A percentile compares a stretch with the other conserved stretches of the same genome.
Evolutionary conservation across 2,113 vertebrate species (phyloP).

Genomic region (Sialia sialis): DNA sequence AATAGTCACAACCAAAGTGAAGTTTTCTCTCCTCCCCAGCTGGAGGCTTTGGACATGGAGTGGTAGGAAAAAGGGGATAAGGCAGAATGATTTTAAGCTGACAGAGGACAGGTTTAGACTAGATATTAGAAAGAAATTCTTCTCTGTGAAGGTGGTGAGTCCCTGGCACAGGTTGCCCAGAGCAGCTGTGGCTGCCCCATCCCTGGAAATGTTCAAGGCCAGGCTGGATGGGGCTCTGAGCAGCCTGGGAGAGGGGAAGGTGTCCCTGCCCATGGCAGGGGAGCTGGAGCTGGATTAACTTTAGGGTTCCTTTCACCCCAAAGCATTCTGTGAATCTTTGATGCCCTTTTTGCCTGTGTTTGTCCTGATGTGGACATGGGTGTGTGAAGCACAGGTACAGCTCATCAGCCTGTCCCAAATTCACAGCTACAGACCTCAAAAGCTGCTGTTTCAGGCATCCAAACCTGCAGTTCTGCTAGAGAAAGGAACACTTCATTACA

Average conservation of each 20-base stretch:
- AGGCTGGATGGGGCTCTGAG: neutral
- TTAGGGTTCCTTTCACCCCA: neutral
- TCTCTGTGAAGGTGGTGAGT: neutral
- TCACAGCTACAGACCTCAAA: neutral
- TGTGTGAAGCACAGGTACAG: neutral
- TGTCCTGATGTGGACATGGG: neutral
- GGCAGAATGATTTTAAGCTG: neutral
- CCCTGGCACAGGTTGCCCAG: accelerated
- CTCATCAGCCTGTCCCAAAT: neutral
- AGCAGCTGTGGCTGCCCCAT: neutral
- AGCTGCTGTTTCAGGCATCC: neutral
- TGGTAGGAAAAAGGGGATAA: neutral
- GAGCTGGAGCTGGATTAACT: accelerated
- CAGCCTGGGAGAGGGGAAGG: neutral
- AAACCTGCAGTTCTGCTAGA: neutral
- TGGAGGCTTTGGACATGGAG: neutral
- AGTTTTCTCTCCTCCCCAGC: neutral
- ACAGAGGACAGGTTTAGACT: neutral
- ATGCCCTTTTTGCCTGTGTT: neutral
- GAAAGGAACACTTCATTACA: neutral
- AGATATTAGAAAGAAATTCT: neutral
- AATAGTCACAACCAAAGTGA: accelerated
- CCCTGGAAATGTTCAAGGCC: neutral
- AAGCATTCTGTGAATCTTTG: neutral
- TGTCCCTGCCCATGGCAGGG: neutral